Percentiles rank a stretch among this genome's conserved stretches.
These are phyloP conservation scores for Conger conger DNA, from an alignment of 2,113 vertebrate genomes.

Conservation along the genomic window DNA sequence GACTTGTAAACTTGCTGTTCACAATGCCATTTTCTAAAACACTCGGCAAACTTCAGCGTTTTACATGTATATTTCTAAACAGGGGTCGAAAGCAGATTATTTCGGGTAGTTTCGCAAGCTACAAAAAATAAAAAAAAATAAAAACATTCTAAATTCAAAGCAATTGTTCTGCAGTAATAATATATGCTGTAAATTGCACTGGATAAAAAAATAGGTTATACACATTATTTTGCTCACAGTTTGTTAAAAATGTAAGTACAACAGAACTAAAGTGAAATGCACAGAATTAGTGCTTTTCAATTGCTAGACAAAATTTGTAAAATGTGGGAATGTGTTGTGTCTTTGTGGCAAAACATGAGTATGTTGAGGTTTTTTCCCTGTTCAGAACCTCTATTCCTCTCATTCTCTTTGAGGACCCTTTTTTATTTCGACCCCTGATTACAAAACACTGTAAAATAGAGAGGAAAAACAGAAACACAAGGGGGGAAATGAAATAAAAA, in stretches of 20 bases:
- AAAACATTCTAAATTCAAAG: slow-evolving; percentile 17
- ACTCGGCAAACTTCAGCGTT: slow-evolving; percentile 39
- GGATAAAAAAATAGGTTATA: not conserved
- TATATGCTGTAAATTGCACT: not conserved
- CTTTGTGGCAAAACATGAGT: not conserved
- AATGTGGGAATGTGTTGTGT: not conserved
- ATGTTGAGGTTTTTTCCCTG: not conserved
- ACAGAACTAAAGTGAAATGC: not conserved
- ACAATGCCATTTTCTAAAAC: slow-evolving; percentile 31
- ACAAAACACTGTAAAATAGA: slow-evolving; percentile 51
- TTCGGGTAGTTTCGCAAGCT: slow-evolving; percentile 11
- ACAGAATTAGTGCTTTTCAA: not conserved
- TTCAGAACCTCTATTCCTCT: slow-evolving; percentile 25
- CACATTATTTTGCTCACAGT: not conserved
- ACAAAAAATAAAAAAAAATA: slow-evolving; percentile 11
- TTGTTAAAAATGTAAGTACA: slow-evolving; percentile 5
- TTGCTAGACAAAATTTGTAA: not conserved
- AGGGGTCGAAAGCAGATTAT: slow-evolving; percentile 60
- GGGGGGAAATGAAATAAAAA: not conserved
- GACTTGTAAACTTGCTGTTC: slow-evolving; percentile 23
- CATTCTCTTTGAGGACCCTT: slow-evolving; percentile 50
- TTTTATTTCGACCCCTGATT: slow-evolving; percentile 72
- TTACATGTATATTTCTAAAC: slow-evolving; percentile 58
- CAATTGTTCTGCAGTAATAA: slow-evolving; percentile 14
- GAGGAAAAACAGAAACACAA: slow-evolving; percentile 37